Evolutionary conservation across 1,140 invertebrate species (phyloP), one percentile per base, ranked within the genome.

Genomic region (Lucilia cuprina): DNA sequence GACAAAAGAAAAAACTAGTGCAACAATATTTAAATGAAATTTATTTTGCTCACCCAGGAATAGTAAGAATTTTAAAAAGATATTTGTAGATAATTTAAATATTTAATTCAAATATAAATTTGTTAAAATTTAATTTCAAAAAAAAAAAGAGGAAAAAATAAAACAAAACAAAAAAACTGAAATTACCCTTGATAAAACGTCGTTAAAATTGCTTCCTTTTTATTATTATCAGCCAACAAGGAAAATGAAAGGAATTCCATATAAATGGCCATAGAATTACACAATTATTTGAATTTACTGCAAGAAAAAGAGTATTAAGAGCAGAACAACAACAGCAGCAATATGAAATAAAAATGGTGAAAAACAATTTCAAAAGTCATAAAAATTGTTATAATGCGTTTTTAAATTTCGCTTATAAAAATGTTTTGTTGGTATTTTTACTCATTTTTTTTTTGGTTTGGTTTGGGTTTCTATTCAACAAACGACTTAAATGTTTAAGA

Each of bases 351-450:
- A 70, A 30, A 70, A 70, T 10, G n/a, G 1, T 10, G 13, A 70
- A 70, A 30, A 70, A 70, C 65, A 70, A 70, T 70, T 70, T 70
- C 65, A 70, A 70, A 70, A 70, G 65, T 70, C 65, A 25, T 70
- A 70, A 70, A 70, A 70, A 70, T 70, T n/a, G 14, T 21, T 21
- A 70, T 70, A 70, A 70, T 70, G 65, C 65, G 65, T 70, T 70
- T 70, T 70, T 70, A 70, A 70, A 70, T 70, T 70, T 70, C 21
- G 19, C 65, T 21, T 70, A 70, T 70, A 70, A 70, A 70, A 70
- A 70, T 17, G 21, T 70, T 70, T 70, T 70, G 55, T 60, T n/a
- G 14, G 55, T 30, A 30, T 30, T 30, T 1, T n/a, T 60, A 3
- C n/a, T 60, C 5, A 3, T 60, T 60, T 60, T 30, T 30, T 30